phyloP scores from a whole-genome alignment of 2,797 vertebrate genomes.

The Ficedula albicollis region DNA sequence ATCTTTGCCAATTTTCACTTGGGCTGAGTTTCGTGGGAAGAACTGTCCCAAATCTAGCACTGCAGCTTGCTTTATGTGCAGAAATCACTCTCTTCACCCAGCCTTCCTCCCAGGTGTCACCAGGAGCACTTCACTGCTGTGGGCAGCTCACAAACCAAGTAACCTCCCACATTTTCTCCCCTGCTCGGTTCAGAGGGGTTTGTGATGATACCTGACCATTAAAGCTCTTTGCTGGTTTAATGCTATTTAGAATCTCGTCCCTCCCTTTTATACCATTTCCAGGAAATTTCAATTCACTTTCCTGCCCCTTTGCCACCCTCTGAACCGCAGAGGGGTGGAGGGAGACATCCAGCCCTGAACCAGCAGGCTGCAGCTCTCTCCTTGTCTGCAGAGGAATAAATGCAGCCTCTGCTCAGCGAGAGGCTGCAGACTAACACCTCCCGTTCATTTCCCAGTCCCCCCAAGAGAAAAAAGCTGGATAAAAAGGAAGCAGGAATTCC shows the following conservation, averaged over 20 bases:
- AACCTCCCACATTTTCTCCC: not conserved
- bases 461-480: slow-evolving; percentile 36
- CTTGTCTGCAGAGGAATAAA: slow-evolving; percentile 25
- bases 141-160: not conserved
- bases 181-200: not conserved
- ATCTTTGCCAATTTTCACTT: not conserved
- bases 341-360: not conserved
- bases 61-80: not conserved
- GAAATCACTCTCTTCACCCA: not conserved
- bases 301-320: not conserved
- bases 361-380: slow-evolving; percentile 25
- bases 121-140: not conserved
- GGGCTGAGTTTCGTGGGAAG: not conserved
- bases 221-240: slow-evolving; percentile 30
- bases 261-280: slow-evolving; percentile 3
- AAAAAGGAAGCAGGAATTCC: slow-evolving; percentile 64
- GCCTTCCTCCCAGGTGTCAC: not conserved
- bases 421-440: not conserved
- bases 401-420: slow-evolving; percentile 28
- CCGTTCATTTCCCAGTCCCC: not conserved
- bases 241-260: slow-evolving; percentile 21
- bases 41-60: not conserved
- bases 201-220: not conserved
- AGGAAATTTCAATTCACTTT: slow-evolving; percentile 34
- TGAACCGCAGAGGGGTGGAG: not conserved